Percentiles rank a stretch among this genome's conserved stretches.
These are phyloP conservation scores for Pocillopora meandrina DNA, from an alignment of 92 coral and sea anemone genomes.

Conservation along the genomic window DNA sequence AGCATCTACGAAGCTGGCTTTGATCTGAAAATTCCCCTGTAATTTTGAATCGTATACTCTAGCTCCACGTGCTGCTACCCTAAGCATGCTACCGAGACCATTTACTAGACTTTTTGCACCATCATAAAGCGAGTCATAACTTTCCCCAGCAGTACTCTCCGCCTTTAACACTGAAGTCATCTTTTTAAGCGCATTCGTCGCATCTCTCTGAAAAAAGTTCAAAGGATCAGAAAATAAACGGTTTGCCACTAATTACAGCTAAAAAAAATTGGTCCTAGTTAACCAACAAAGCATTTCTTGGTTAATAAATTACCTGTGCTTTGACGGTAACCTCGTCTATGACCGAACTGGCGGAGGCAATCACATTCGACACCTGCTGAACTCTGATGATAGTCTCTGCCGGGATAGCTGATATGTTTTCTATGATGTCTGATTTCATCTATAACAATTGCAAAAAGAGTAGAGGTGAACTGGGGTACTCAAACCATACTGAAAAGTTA, in stretches of 20 bases:
- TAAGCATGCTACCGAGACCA: slow-evolving; percentile 51
- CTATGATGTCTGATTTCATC: slow-evolving; percentile 55
- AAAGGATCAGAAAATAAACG: too few relatives aligned
- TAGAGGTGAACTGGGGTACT: not conserved
- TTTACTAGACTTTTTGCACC: slow-evolving; percentile 49
- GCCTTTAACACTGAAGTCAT: slow-evolving; percentile 35
- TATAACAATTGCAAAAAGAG: not conserved
- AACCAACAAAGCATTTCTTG: not conserved
- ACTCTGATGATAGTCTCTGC: slow-evolving; percentile 30
- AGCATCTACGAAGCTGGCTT: not conserved
- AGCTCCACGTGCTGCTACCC: slow-evolving; percentile 38
- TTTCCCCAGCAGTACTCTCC: slow-evolving; percentile 17
- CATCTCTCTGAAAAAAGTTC: slow-evolving; percentile 11
- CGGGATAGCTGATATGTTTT: slow-evolving; percentile 29
- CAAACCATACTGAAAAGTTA: too few relatives aligned
- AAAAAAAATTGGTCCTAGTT: too few relatives aligned
- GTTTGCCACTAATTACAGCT: too few relatives aligned
- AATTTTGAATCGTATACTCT: not conserved
- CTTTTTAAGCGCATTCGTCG: slow-evolving; percentile 38
- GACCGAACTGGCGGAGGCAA: slow-evolving; percentile 41
- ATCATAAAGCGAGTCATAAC: slow-evolving; percentile 15
- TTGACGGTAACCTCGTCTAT: slow-evolving; percentile 25
- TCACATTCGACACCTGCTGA: slow-evolving; percentile 41
- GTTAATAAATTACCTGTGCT: slow-evolving; percentile 41
- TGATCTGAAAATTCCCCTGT: not conserved